phyloP scores from a whole-genome alignment of 23 tunicate genomes.

The Trididemnum clinides region DNA sequence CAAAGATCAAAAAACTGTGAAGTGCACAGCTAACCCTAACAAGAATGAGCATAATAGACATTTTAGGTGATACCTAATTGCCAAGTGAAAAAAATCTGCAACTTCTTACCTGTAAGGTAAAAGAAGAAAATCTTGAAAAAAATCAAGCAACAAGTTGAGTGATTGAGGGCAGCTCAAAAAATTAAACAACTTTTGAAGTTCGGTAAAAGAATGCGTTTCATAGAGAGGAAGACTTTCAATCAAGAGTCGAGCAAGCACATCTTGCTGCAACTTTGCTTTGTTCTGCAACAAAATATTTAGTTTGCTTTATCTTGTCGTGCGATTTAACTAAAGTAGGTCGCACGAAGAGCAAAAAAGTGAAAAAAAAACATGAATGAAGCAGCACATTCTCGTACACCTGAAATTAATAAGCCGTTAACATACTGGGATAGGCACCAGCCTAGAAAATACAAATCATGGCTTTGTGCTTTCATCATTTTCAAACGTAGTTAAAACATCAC shows the following conservation, averaged over 20 bases:
- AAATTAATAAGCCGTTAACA: no score
- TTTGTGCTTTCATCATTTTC: no score
- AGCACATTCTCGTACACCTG: no score
- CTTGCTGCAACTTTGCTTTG: constrained; percentile 66
- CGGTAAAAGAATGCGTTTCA: neutral
- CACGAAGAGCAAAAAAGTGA: no score
- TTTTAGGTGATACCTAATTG: neutral
- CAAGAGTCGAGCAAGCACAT: constrained; percentile 48
- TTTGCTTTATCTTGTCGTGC: no score
- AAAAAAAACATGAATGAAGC: no score
- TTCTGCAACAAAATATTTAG: constrained; percentile 49
- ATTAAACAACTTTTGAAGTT: constrained; percentile 17
- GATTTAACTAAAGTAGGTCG: no score
- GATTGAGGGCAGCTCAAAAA: constrained; percentile 23
- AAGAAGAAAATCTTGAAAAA: constrained; percentile 62
- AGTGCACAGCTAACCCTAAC: no score
- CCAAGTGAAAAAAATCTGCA: neutral
- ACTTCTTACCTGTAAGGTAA: constrained; percentile 79
- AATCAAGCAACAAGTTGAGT: constrained; percentile 55
- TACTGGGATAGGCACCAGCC: no score
- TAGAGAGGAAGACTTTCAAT: constrained; percentile 40
- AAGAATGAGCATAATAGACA: neutral
- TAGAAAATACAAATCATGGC: no score
- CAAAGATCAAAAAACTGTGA: no score
- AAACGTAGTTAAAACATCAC: no score